Evolutionary conservation across 2,797 vertebrate genomes (phyloP), one percentile per base, ranked within the genome.

Genomic region (Neosilurus hyrtlii): DNA sequence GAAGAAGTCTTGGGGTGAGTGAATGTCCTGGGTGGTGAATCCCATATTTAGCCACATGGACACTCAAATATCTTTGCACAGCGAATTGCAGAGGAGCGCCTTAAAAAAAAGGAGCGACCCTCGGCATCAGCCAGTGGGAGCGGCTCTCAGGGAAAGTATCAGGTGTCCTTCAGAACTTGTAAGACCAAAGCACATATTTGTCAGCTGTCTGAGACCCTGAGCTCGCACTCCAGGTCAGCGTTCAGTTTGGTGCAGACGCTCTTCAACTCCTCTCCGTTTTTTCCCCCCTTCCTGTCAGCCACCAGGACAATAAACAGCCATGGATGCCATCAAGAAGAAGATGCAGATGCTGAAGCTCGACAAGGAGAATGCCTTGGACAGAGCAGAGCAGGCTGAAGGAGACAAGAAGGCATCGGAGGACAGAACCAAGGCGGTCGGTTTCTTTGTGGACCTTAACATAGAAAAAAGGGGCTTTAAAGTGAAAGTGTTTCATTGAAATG

Each of bases 301-400:
- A 90, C 86, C 84, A 87, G 89, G 65, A 87, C 91, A 89, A 86
- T 74, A 88, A 92, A 75, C 96, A 94, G 95, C 76, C 94, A 99
- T 99, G 97, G 97, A 99, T 91, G 98, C 97, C 96, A 99, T 99
- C 94, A 99, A 99, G 96, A 99, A 99, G 95, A 99, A 99, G 96
- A 99, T 99, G 97, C 97, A 99, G 76, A 78, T 99, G 97, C 96
- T 99, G 86, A 99, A 99, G 93, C 95, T 99, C 89, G 98, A 99
- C 96, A 99, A 99, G 95, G 97, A 99, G 90, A 98, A 97, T 35
- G 98, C 96, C 92, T 91, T 99, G 95, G 98, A 99, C 91, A 95
- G 98, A 92, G 97, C 98, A 6, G 98, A 99, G 90, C 96, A 97
- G 91, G 96, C 97, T 52, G 98, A 99, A 89, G 96, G 96, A 51